Base-by-base conservation (phyloP, 2,888 invertebrate species). In the Drosophila barbarae region DNA sequence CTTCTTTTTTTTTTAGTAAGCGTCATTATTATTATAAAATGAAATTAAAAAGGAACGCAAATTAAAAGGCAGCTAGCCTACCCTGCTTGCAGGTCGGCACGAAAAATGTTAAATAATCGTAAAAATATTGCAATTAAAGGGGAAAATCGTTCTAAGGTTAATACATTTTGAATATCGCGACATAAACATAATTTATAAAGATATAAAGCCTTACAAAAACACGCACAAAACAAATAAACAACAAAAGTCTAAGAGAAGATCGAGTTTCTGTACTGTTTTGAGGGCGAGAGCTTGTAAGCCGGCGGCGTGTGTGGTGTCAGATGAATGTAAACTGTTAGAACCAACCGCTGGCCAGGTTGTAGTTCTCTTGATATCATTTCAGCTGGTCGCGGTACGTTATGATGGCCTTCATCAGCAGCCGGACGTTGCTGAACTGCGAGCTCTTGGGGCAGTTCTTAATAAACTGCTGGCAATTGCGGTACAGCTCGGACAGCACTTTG, bases 401-500 rank as follows among this genome's bases (percentile, higher is more conserved):
- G 15, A 88, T 83, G 36, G 88, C 88, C 74, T 88, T 88, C 84
- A 89, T 88, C 26, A 90, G 73, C 78, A 90, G 86, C 23, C 88
- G 88, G 12, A 90, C 86, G 66, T 88, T 89, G 63, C 88, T 89
- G 70, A 87, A 87, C 47, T 93, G 92, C 79, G 92, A 91, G 87
- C 93, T 93, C 54, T 90, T 91, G 0, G 95, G 94, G 87, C 94
- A 92, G 10, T 91, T 89, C 23, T 91, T 86, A 44, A 95, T 92
- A 89, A 94, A 96, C 15, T 91, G 78, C 74, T 92, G 90, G 72
- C 97, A 91, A 88, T 96, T 95, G 86, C 93, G 93, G 86, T 93
- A 92, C 12, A 97, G 91, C 77, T 94, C 94, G 68, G 92, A 91
- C 58, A 97, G 90, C 30, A 98, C 95, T 30, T 91, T 92, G 0